phyloP scores from a whole-genome alignment of 2,113 vertebrate species.

The Erythrocercus mccallii region DNA sequence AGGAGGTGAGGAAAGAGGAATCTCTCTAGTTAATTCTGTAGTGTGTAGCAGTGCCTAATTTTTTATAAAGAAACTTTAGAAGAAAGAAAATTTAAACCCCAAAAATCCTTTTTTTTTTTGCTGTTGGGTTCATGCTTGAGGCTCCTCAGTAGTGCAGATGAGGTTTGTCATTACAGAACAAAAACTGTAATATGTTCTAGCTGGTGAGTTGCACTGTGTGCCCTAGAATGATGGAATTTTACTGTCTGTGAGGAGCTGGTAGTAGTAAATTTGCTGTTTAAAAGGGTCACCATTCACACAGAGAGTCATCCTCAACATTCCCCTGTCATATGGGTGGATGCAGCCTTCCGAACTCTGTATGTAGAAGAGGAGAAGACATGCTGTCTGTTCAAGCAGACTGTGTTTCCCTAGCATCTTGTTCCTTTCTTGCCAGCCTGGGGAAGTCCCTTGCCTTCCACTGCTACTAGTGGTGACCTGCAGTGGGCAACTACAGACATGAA shows the following conservation, averaged over 20 bases:
- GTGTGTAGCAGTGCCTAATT: not conserved
- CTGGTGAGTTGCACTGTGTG: not conserved
- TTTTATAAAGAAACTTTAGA: not conserved
- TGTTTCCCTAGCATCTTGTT: not conserved
- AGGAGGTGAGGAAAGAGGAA: not conserved
- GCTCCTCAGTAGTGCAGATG: not conserved
- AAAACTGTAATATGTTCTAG: not conserved
- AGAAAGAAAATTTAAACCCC: not conserved
- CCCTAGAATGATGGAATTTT: not conserved
- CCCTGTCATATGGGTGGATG: fast-evolving
- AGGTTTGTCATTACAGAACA: not conserved
- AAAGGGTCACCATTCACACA: not conserved
- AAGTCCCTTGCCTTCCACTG: not conserved
- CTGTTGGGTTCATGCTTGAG: not conserved
- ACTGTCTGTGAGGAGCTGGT: not conserved
- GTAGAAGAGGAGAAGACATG: not conserved
- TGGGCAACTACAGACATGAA: not conserved
- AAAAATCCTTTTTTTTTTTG: not conserved
- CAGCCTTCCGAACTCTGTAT: not conserved
- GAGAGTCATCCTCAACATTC: not conserved
- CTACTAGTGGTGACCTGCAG: fast-evolving
- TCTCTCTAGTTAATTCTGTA: not conserved
- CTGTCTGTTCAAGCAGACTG: not conserved
- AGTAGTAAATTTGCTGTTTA: not conserved
- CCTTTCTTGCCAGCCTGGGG: not conserved